Percentiles rank a stretch among this genome's conserved stretches.
Conservation (phyloP, 2,797 vertebrate species). For the Columba guinea region DNA sequence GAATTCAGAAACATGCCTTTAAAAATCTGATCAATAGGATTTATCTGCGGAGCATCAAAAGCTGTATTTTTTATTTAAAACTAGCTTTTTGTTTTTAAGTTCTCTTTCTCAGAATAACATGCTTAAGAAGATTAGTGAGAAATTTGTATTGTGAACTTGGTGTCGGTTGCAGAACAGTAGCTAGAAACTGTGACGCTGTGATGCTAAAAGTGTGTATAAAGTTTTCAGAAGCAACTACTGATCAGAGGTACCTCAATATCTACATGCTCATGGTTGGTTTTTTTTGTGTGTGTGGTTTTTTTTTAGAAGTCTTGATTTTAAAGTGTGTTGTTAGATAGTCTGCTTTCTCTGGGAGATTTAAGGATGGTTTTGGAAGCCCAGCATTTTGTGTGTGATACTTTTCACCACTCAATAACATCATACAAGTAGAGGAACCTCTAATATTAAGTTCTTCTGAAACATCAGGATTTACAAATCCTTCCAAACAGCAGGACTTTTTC, state of each 20-base stretch:
- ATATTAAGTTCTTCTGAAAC: not conserved
- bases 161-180: not conserved
- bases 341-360: not conserved
- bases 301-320: not conserved
- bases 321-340: not conserved
- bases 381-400: not conserved
- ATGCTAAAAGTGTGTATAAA: not conserved
- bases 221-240: not conserved
- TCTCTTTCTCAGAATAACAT: not conserved
- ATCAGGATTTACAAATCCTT: not conserved
- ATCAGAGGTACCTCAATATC: not conserved
- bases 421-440: not conserved
- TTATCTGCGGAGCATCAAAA: not conserved
- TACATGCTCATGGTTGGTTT: not conserved
- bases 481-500: not conserved
- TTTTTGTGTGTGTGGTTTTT: too few species aligned
- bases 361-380: not conserved
- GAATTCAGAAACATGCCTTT: not conserved
- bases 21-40: not conserved
- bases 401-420: not conserved
- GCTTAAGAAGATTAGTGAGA: not conserved
- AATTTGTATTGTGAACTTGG: not conserved
- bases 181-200: not conserved
- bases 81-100: not conserved
- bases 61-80: not conserved